These are phyloP conservation scores for Metaphire vulgaris DNA, from an alignment of 1,140 invertebrate species.

Conservation along the genomic window DNA sequence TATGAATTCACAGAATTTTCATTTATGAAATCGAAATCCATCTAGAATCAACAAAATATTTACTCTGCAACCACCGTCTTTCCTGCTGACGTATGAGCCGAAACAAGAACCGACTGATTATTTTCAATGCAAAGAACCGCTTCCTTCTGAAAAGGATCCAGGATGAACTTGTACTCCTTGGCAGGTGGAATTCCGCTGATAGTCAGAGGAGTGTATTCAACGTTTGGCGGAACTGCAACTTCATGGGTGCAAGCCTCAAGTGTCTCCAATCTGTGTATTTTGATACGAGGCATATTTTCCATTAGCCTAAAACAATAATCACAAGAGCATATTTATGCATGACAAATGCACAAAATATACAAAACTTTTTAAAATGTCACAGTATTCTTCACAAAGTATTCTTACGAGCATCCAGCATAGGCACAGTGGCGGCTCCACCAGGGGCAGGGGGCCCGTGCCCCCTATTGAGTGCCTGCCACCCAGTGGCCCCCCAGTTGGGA, in stretches of 20 bases:
- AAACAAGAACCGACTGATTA: slow-evolving; percentile 91
- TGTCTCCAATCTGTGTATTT: slow-evolving; percentile 78
- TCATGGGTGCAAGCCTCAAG: slow-evolving; percentile 85
- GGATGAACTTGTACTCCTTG: slow-evolving; percentile 86
- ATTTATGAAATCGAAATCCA: too few species aligned
- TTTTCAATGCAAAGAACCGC: slow-evolving; percentile 96
- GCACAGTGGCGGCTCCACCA: too few species aligned
- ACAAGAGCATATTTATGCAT: too few species aligned
- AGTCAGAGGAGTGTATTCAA: slow-evolving; percentile 66
- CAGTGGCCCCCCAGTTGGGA: too few species aligned
- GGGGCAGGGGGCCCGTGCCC: too few species aligned
- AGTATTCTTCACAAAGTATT: too few species aligned
- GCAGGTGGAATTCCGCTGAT: slow-evolving; percentile 61
- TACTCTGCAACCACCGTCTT: slow-evolving; percentile 99
- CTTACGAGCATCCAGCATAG: too few species aligned
- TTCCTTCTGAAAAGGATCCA: slow-evolving; percentile 98
- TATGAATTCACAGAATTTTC: too few species aligned
- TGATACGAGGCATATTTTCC: slow-evolving; percentile 56
- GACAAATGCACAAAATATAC: too few species aligned
- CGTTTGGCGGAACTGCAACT: slow-evolving; percentile 78
- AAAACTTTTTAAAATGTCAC: too few species aligned
- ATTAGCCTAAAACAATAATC: slow-evolving; percentile 35
- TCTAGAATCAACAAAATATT: too few species aligned
- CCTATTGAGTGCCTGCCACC: too few species aligned
- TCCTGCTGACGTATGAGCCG: slow-evolving; percentile 98